A percentile compares a stretch with the other conserved stretches of the same genome.
Evolutionary conservation across 2,113 vertebrate genomes (phyloP).

Genomic region (Echinops telfairi): DNA sequence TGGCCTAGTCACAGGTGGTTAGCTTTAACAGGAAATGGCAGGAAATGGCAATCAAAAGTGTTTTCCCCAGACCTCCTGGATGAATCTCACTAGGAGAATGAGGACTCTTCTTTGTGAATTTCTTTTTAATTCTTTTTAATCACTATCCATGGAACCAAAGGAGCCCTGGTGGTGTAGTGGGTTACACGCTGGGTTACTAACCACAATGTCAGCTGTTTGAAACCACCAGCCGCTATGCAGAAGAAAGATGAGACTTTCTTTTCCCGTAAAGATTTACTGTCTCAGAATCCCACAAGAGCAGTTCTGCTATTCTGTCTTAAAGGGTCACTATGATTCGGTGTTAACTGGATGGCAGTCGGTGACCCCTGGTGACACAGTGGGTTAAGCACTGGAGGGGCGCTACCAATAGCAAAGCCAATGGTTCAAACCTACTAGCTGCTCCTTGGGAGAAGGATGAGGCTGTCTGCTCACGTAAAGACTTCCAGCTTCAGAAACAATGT

Average conservation of each 20-base stretch:
- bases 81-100: not conserved
- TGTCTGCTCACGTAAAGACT: not conserved
- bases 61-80: not conserved
- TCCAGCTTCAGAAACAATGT: not conserved
- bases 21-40: not conserved
- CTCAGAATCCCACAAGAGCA: too few species aligned
- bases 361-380: too few species aligned
- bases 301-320: too few species aligned
- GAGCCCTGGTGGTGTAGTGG: not conserved
- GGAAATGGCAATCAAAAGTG: not conserved
- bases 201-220: too few species aligned
- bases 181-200: not conserved
- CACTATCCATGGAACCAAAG: not conserved
- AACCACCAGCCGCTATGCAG: too few species aligned
- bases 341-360: too few species aligned
- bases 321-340: too few species aligned
- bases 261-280: too few species aligned
- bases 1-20: not conserved
- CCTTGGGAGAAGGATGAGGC: not conserved
- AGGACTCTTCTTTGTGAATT: not conserved
- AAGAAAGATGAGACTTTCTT: too few species aligned
- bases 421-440: not conserved
- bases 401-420: too few species aligned
- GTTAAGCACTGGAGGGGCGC: too few species aligned
- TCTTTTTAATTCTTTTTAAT: conserved; percentile 13